A percentile compares a stretch with the other conserved stretches of the same genome.
phyloP scores from a whole-genome alignment of 2,888 invertebrate species.

The Junonia oenone region DNA sequence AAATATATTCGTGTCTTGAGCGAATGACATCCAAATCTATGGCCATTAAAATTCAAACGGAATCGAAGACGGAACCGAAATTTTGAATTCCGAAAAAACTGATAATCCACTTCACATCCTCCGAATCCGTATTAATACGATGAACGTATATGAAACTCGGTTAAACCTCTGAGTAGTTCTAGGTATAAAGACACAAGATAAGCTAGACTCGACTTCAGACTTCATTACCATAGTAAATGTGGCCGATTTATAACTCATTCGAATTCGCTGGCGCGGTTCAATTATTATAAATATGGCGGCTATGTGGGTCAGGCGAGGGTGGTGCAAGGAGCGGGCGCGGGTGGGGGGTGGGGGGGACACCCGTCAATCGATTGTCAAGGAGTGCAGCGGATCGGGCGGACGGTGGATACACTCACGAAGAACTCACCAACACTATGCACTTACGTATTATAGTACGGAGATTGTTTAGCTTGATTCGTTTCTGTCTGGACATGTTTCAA shows the following conservation, averaged over 20 bases:
- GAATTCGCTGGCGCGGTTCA: constrained; percentile 54
- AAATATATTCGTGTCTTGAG: constrained; percentile 6
- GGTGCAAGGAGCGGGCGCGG: constrained; percentile 33
- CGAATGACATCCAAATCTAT: constrained; percentile 3
- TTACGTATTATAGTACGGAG: constrained; percentile 29
- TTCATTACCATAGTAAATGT: constrained; percentile 35
- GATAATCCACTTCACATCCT: neutral
- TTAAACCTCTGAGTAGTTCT: constrained; percentile 12
- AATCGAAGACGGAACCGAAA: neutral
- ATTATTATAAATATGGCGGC: constrained; percentile 77
- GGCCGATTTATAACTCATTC: constrained; percentile 40
- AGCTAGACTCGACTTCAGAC: constrained; percentile 27
- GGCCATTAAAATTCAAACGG: neutral
- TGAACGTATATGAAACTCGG: constrained; percentile 12
- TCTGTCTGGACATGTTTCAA: neutral
- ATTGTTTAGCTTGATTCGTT: constrained; percentile 6
- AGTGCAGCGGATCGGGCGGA: constrained; percentile 60
- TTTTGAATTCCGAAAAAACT: neutral
- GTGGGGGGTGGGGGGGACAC: constrained; percentile 41
- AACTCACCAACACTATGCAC: constrained; percentile 36
- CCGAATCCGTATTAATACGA: constrained; percentile 1
- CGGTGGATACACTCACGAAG: constrained; percentile 35
- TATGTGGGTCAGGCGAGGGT: constrained; percentile 67
- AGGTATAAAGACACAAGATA: constrained; percentile 26
- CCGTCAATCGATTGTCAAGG: constrained; percentile 81